Base-by-base conservation (phyloP, 2,113 vertebrate species). In the Engystomops pustulosus region DNA sequence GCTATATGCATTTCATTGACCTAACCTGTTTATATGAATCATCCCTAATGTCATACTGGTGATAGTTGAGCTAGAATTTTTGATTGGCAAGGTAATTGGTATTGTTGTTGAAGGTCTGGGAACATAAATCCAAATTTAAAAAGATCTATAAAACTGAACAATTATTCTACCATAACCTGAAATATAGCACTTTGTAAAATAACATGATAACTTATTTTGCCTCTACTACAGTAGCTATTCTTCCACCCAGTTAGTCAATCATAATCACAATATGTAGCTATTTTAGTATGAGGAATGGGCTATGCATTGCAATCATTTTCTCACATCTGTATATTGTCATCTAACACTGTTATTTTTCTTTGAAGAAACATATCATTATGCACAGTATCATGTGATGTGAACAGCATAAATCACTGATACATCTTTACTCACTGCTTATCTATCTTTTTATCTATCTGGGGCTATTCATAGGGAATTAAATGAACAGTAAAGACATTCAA, bases 291-390 rank as follows among this genome's bases (percentile, higher is more conserved):
- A 34, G 30, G 30, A 20, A 30, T 34, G 32, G 62, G 60, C 27
- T 32, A 65, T 32, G 60, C 12, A 6, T 32, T 32, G 27, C 60
- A 67, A 14, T 67, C 14, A 67, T 36, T 67, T 67, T 67, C 17
- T 67, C 32, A 34, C 17, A 67, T 27, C 34, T 65, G 60, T 32
- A 65, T 32, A 36, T 67, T 67, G 62, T 67, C 15, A 67, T 67
- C 15, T 67, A 67, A 67, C 30, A 36, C 62, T 67, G 14, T 18
- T 36, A 67, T 36, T 67, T 67, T 34, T 67, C 62, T 34, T 34
- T 67, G 30, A 20, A 67, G 15, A 67, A 36, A 36, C 32, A 34
- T 67, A 67, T 20, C 62, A 67, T 67, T 36, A 67, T 67, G 32
- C 3, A 20, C 1, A 18, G 30, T 65, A 32, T 32, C 27, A 65